These are phyloP conservation scores for Mimumesa dahlbomi DNA, from an alignment of 2,888 invertebrate genomes.

Conservation along the genomic window DNA sequence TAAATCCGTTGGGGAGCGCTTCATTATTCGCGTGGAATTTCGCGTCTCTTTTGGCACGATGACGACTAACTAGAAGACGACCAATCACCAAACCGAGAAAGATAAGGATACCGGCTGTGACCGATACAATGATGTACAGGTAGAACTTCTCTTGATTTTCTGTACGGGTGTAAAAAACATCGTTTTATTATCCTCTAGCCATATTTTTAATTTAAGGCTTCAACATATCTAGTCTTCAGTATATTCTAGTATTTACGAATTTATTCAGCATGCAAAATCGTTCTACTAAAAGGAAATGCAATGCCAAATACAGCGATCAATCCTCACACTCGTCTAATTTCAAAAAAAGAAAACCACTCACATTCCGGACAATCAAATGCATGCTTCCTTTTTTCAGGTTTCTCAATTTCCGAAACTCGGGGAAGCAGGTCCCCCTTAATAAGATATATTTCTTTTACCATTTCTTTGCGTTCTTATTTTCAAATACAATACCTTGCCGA, in stretches of 20 bases:
- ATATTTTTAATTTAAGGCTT: not conserved
- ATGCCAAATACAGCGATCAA: slow-evolving; percentile 45
- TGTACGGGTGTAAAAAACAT: slow-evolving; percentile 76
- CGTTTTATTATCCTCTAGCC: not conserved
- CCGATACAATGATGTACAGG: slow-evolving; percentile 90
- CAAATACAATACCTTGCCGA: no score
- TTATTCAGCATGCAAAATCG: slow-evolving; percentile 51
- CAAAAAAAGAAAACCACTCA: not conserved
- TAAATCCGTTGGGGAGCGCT: slow-evolving; percentile 90
- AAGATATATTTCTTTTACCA: no score
- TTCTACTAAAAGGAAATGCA: slow-evolving; percentile 40
- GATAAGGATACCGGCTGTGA: slow-evolving; percentile 87
- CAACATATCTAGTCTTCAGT: no score
- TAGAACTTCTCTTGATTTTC: slow-evolving; percentile 91
- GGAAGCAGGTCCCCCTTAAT: no score
- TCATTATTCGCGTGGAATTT: slow-evolving; percentile 89
- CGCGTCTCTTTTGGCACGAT: slow-evolving; percentile 83
- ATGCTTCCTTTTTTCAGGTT: not conserved
- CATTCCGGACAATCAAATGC: not conserved
- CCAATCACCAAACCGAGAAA: slow-evolving; percentile 88
- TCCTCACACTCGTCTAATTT: not conserved
- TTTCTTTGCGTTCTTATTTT: no score
- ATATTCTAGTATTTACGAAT: no score
- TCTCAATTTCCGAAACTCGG: no score
- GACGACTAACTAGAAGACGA: slow-evolving; percentile 86